Evolutionary conservation across 2,888 invertebrate genomes (phyloP), one percentile per base, ranked within the genome.

Genomic region (Drosophila formosana): DNA sequence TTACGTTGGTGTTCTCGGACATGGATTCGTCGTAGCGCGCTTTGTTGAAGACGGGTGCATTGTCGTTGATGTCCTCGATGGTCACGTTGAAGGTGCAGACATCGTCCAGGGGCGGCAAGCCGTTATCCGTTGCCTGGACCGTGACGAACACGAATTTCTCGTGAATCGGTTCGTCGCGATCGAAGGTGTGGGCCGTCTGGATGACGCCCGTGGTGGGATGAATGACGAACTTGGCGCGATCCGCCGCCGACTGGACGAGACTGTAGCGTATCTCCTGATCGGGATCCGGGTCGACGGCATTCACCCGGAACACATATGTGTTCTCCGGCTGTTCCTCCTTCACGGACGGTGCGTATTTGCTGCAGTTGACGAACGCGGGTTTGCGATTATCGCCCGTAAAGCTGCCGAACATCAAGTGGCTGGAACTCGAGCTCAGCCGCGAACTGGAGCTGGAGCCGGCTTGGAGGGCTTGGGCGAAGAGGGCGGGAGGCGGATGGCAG

Each of bases 11-110:
- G 92, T 97, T 97, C 93, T 96, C 96, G 60, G 97, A 96, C 80
- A 97, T 96, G 71, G 96, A 96, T 92, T 97, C 96, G 46, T 92
- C 89, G 92, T 93, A 92, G 94, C 95, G 86, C 91, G 94, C 95
- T 93, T 93, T 90, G 90, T 93, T 91, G 80, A 92, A 91, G 13
- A 92, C 91, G 13, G 92, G 92, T 13, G 91, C 93, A 90, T 98
- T 98, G 92, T 99, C 99, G 93, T 99, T 99, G 90, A 97, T 95
- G 93, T 99, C 99, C 89, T 95, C 95, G 75, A 98, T 96, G 73
- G 95, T 95, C 61, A 98, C 96, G 93, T 96, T 97, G 91, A 99
- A 97, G 4, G 98, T 98, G 92, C 99, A 99, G 61, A 97, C 96
- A 88, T 98, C 98, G 83, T 97, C 97, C 57, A 99, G 93, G 51